Base-by-base conservation (phyloP, 2,888 invertebrate genomes). In the Himalopsyche japonica region DNA sequence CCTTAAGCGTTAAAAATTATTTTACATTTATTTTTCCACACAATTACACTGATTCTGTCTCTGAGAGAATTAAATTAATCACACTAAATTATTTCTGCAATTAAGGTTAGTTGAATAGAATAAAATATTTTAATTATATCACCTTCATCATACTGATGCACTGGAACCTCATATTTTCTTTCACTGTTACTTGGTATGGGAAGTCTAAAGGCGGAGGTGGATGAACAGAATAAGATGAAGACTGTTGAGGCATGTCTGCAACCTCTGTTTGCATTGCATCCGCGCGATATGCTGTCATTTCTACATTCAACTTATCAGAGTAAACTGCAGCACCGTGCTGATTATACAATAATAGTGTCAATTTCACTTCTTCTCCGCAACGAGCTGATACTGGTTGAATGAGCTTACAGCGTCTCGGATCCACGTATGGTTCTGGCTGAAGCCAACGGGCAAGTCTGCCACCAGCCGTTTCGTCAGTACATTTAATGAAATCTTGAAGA, bases 81-180 rank as follows among this genome's bases (percentile, higher is more conserved):
- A 37, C 10, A 15, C 15, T 15, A 43, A 3, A 43, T 15, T 43
- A 3, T 4, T 15, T 43, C 15, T 7, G 15, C 12, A 43, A 43
- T 43, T 15, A 15, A 15, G 24, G 5, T 47, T 43, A 27, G 49
- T 34, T 64, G 64, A 86, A 18, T 20, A 27, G 15, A 76, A 82
- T 78, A 24, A 37, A 47, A n/a, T n/a, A n/a, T n/a, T n/a, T n/a
- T 77, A 86, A 43, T 43, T 18, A 70, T 34, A 49, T 88, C 88
- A 95, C 96, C 93, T 97, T 97, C 98, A 99, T 98, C 90, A 98
- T 97, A 18, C 97, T 97, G 87, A 99, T 98, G 37, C 98, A 96
- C 91, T 98, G 97, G 91, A 98, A 99, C 89, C 96, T 95, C 95
- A 97, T 97, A 90, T 96, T 97, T 88, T 98, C 98, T 88, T 96